Base-by-base conservation (phyloP, 2,113 vertebrate species). In the Notechis scutatus region DNA sequence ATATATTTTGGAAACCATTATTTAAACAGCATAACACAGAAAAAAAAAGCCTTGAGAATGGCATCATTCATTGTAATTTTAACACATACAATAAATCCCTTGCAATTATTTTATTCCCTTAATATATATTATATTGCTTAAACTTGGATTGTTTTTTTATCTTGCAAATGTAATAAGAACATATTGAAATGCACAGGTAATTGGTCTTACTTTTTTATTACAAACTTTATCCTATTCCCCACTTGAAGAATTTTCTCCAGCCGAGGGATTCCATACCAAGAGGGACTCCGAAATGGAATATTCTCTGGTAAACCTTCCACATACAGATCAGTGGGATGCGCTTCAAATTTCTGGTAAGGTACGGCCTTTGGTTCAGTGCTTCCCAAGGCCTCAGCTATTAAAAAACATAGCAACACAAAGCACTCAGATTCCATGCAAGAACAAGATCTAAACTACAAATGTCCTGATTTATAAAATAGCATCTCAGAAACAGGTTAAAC, bases 341-440 rank as follows among this genome's bases (percentile, higher is more conserved):
- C 97, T 94, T 98, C 98, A 92, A 98, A 98, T 5, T 97, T 98
- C 94, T 97, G 97, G 94, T 98, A 98, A 0, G 98, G 98, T 26
- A 98, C 97, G 91, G 97, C 93, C 96, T 97, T 98, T 26, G 97
- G 97, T 55, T 98, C 97, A 0, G 91, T 93, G 94, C 97, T 97
- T 10, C 98, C 98, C 96, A 98, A 29, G 54, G 98, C 98, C 86
- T 98, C 97, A 0, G 96, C 98, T 98, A 95, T 39, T 54, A 88
- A 56, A 94, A 91, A 1, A 94, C 92, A 4, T 59, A 88, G 94
- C 61, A 3, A 91, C 55, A 23, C 88, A 64, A 94, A 42, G 34
- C 15, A 1, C 8, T 6, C 29, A 4, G 81, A 18, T 57, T 39
- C n/a, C 26, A 0, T 26, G n/a, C n/a, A 55, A 50, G n/a, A 14